phyloP scores from a whole-genome alignment of 2,113 vertebrate genomes.

The Cyprinodon variegatus region DNA sequence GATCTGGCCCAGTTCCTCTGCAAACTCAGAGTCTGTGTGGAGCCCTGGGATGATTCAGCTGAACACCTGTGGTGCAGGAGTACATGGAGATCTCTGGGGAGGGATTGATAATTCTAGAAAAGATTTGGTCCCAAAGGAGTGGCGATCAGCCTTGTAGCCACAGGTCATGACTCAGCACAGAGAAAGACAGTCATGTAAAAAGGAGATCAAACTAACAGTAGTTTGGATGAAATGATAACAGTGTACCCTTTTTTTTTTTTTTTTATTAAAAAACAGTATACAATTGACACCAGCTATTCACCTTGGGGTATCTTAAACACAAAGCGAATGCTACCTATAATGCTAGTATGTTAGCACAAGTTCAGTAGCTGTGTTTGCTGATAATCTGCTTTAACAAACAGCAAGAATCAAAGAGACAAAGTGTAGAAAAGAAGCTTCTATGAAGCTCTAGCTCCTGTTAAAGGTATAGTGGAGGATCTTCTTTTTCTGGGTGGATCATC shows the following conservation, averaged over 20 bases:
- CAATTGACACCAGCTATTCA: neutral
- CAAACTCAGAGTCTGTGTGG: neutral
- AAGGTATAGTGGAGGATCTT: no score
- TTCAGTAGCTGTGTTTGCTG: neutral
- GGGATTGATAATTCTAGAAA: neutral
- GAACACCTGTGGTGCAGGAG: neutral
- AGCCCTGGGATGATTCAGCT: neutral
- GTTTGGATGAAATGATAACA: neutral
- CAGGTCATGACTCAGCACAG: neutral
- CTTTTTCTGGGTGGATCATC: no score
- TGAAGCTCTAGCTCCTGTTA: no score
- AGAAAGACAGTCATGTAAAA: neutral
- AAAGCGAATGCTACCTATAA: neutral
- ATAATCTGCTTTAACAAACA: no score
- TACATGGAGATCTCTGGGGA: neutral
- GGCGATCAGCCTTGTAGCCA: neutral
- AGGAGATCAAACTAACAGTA: neutral
- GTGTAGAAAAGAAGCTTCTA: no score
- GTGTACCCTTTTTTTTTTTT: neutral
- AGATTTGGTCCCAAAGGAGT: neutral
- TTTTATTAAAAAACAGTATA: neutral
- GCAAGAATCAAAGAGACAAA: no score
- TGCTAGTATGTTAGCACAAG: neutral
- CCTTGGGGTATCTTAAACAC: neutral
- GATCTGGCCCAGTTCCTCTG: neutral